A percentile compares a stretch with the other conserved stretches of the same genome.
Conservation (phyloP, 1,140 invertebrate species). For the Aphaenogaster rudis region DNA sequence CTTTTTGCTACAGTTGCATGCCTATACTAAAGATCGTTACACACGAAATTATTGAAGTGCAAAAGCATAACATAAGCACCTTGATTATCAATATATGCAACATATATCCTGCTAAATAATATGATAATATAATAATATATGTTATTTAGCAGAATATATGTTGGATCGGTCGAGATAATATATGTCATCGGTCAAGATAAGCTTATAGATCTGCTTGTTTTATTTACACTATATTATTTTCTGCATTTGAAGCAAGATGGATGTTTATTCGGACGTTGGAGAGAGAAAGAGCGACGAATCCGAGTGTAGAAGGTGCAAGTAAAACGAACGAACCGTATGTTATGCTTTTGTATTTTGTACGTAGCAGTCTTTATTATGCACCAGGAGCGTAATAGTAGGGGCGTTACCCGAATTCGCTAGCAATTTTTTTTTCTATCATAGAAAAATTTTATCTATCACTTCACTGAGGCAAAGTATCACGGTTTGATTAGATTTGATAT, state of each 20-base stretch:
- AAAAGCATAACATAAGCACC: not conserved
- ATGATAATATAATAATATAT: too few species aligned
- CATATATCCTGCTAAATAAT: not conserved
- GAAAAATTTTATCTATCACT: not conserved
- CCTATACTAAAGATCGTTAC: not conserved
- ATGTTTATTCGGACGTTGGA: not conserved
- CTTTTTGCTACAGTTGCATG: not conserved
- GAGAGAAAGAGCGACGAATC: not conserved
- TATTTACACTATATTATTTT: not conserved
- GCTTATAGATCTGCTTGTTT: not conserved
- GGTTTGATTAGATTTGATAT: not conserved
- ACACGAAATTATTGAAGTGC: not conserved
- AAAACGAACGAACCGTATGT: not conserved
- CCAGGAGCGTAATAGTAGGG: not conserved
- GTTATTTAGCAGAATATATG: not conserved
- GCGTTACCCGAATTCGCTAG: not conserved
- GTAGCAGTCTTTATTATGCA: conserved; percentile 6
- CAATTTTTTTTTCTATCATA: not conserved
- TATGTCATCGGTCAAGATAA: not conserved
- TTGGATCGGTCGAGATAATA: not conserved
- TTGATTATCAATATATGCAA: not conserved
- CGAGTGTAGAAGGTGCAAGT: not conserved
- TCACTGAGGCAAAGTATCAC: not conserved
- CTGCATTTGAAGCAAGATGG: not conserved
- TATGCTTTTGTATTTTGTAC: conserved; percentile 8